Evolutionary conservation across 64 coral and sea anemone genomes (phyloP).

Genomic region (Trachythela sp.): DNA sequence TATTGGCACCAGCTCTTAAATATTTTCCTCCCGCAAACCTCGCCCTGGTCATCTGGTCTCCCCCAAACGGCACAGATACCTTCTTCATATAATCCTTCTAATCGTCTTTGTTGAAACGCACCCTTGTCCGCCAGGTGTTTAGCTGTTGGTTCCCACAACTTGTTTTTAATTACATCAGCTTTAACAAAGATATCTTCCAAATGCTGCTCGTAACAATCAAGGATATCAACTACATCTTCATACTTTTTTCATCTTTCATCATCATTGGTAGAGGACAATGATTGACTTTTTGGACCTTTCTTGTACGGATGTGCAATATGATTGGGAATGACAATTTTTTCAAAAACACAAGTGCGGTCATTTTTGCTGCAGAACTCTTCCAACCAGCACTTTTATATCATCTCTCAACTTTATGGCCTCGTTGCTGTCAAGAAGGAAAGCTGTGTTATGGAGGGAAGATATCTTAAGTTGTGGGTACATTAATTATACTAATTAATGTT

Average conservation of each 20-base stretch:
- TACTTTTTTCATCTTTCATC: no score
- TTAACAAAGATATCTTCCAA: not conserved
- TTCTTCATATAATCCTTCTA: not conserved
- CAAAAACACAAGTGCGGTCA: not conserved
- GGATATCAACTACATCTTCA: not conserved
- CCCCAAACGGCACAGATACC: no score
- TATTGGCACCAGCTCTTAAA: not conserved
- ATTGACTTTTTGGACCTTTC: not conserved
- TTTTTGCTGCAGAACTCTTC: not conserved
- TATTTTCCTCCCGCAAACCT: not conserved
- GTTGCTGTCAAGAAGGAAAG: not conserved
- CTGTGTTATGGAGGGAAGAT: no score
- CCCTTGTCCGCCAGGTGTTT: no score
- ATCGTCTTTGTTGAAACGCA: no score
- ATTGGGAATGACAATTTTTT: not conserved
- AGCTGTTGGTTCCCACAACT: no score
- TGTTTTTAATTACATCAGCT: not conserved
- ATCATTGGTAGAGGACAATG: not conserved
- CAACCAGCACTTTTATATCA: not conserved
- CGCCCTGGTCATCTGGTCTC: not conserved
- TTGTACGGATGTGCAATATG: not conserved
- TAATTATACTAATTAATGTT: no score
- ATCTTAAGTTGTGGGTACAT: no score
- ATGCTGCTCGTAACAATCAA: not conserved
- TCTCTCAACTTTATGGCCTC: not conserved